phyloP scores from a whole-genome alignment of 37 sponge, comb jelly and placozoan genomes.

The Oopsacas minuta region DNA sequence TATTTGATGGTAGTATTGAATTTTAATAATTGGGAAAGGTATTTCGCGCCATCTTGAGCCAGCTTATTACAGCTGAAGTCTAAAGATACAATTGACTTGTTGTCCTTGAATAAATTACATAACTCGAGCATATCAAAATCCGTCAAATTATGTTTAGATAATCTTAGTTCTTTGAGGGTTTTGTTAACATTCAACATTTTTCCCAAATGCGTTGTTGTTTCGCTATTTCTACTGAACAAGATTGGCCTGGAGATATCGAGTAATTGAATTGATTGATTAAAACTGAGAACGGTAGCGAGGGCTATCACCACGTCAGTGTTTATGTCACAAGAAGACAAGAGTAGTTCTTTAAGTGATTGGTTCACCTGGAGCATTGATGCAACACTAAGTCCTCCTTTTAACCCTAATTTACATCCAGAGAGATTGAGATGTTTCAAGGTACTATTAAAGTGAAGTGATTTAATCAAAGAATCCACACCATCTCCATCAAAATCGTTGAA shows the following conservation, averaged over 20 bases:
- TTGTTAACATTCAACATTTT: slow-evolving; percentile 62
- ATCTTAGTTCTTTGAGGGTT: slow-evolving; percentile 39
- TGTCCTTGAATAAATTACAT: slow-evolving; percentile 31
- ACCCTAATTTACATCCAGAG: slow-evolving; percentile 50
- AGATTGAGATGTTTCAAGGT: slow-evolving; percentile 30
- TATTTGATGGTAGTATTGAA: slow-evolving; percentile 33
- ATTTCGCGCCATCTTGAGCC: slow-evolving; percentile 59
- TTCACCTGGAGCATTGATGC: slow-evolving; percentile 80
- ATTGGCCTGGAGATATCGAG: slow-evolving; percentile 65
- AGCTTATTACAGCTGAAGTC: slow-evolving; percentile 69
- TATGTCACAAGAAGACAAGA: slow-evolving; percentile 44
- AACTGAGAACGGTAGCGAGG: slow-evolving; percentile 67
- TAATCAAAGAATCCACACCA: not conserved
- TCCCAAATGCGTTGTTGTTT: slow-evolving; percentile 62
- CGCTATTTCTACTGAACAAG: slow-evolving; percentile 50
- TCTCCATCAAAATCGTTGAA: not conserved
- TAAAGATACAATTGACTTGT: slow-evolving; percentile 36
- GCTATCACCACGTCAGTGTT: slow-evolving; percentile 64
- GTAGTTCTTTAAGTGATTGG: slow-evolving; percentile 26
- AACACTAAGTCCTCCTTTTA: slow-evolving; percentile 45
- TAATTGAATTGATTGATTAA: slow-evolving; percentile 31
- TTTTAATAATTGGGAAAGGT: slow-evolving; percentile 31
- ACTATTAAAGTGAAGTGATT: slow-evolving; percentile 38
- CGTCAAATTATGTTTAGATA: slow-evolving; percentile 56
- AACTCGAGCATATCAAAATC: slow-evolving; percentile 52